These are phyloP conservation scores for Onychostoma macrolepis DNA, from an alignment of 2,113 vertebrate species.

Conservation along the genomic window DNA sequence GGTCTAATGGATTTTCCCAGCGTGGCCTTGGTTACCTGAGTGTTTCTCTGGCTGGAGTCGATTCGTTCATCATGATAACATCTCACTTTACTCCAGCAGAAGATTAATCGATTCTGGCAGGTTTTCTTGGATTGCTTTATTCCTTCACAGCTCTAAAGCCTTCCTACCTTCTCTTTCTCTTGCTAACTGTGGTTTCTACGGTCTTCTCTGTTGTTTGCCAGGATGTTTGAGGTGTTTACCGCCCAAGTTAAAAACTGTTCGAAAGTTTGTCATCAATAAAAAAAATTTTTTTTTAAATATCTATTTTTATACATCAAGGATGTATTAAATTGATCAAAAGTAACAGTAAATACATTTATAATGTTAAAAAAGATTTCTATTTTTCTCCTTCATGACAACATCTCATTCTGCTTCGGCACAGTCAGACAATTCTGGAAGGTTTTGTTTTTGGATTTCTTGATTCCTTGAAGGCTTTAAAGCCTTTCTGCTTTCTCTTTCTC, in stretches of 20 bases:
- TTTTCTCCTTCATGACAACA: not conserved
- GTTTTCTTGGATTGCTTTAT: not conserved
- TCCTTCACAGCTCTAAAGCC: not conserved
- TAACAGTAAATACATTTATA: no score
- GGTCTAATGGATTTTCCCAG: constrained; percentile 65
- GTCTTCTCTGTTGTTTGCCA: no score
- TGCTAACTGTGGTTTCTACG: no score
- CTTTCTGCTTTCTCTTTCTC: no score
- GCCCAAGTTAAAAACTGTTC: no score
- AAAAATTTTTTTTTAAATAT: no score
- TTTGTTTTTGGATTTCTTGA: not conserved
- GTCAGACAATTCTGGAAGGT: not conserved
- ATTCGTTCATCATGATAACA: not conserved
- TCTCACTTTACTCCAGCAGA: not conserved
- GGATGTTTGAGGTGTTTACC: no score
- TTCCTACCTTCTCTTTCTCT: not conserved
- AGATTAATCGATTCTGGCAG: not conserved
- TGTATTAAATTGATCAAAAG: no score
- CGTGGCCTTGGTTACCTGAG: constrained; percentile 46
- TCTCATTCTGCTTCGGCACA: not conserved
- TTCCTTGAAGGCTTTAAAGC: not conserved
- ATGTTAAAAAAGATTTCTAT: no score
- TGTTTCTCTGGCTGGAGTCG: constrained; percentile 20
- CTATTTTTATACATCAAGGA: no score
- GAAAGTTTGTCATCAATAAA: no score